Conservation (phyloP, 2,888 invertebrate genomes). For the Camptogramma bilineatum region DNA sequence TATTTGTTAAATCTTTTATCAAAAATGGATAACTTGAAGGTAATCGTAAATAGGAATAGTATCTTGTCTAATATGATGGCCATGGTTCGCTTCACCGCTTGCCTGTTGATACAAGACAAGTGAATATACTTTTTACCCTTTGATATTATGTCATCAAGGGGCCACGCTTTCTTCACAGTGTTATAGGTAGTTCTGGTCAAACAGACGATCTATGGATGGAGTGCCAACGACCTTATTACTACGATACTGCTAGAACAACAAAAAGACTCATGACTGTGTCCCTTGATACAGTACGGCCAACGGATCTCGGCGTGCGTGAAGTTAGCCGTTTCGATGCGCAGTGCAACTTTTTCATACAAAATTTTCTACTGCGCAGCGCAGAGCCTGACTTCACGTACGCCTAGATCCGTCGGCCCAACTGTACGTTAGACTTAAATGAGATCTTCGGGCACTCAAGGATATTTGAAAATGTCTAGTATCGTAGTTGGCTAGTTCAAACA, state of each 20-base stretch:
- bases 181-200: slow-evolving; percentile 6
- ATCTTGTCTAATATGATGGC: neutral
- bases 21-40: slow-evolving; percentile 1
- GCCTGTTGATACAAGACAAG: slow-evolving; percentile 1
- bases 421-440: no score
- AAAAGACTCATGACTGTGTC: neutral
- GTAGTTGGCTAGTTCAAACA: no score
- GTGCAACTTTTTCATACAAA: no score
- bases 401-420: no score
- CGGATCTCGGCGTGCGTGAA: no score
- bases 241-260: neutral
- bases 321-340: no score
- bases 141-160: slow-evolving; percentile 13
- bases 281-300: no score
- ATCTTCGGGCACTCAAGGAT: no score
- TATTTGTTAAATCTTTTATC: slow-evolving; percentile 8
- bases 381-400: no score
- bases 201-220: neutral
- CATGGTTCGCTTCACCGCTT: neutral
- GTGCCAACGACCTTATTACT: neutral
- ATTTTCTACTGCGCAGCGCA: no score
- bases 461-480: no score
- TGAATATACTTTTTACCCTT: neutral
- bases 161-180: slow-evolving; percentile 12
- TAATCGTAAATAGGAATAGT: slow-evolving; percentile 3